Percentiles rank a stretch among this genome's conserved stretches.
These are phyloP conservation scores for Corythornis vintsioides DNA, from an alignment of 2,113 vertebrate genomes.

Conservation along the genomic window DNA sequence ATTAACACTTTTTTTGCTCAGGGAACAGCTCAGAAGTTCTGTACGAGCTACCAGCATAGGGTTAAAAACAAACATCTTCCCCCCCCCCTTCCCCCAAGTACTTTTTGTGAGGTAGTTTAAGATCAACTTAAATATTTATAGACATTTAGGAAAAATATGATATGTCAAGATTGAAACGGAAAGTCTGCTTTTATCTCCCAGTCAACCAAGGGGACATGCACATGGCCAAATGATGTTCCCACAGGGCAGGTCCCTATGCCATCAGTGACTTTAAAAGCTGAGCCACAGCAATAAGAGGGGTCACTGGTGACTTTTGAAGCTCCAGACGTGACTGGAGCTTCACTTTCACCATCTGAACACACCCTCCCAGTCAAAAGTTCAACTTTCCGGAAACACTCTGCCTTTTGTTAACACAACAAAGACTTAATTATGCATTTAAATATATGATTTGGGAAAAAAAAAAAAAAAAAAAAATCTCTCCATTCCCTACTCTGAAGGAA, in stretches of 20 bases:
- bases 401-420: not conserved
- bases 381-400: not conserved
- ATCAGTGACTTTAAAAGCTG: not conserved
- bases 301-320: not conserved
- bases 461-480: not conserved
- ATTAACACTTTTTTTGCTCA: not conserved
- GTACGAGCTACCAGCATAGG: not conserved
- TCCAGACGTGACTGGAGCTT: not conserved
- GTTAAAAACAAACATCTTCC: not conserved
- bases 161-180: not conserved
- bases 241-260: not conserved
- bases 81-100: fast-evolving
- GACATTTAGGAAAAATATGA: not conserved
- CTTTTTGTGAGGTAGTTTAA: not conserved
- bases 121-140: not conserved
- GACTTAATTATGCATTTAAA: not conserved
- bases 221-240: not conserved
- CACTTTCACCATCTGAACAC: not conserved
- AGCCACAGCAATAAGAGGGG: not conserved
- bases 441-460: not conserved
- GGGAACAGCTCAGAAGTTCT: not conserved
- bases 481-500: not conserved
- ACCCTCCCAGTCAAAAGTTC: not conserved
- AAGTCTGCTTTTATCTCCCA: not conserved
- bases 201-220: not conserved